Conservation (phyloP, 2,888 invertebrate species). For the Tetanocera ferruginea region DNA sequence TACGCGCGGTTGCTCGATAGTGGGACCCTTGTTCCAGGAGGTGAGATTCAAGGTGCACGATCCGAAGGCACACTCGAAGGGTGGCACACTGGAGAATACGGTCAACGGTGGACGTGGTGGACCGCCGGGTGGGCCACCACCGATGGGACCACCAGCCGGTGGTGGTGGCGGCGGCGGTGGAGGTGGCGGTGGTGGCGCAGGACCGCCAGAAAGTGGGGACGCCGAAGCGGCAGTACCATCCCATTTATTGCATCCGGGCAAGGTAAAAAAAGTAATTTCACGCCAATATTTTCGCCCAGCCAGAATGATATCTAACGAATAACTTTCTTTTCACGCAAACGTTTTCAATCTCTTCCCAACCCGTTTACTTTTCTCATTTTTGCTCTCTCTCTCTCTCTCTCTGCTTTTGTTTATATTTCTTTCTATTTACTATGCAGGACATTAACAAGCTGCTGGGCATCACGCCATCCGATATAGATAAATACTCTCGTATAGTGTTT, state of each 20-base stretch:
- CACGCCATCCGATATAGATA: constrained; percentile 98
- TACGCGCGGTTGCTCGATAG: constrained; percentile 75
- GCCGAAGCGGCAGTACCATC: constrained; percentile 72
- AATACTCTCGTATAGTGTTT: constrained; percentile 98
- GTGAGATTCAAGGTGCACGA: constrained; percentile 96
- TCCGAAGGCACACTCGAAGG: constrained; percentile 93
- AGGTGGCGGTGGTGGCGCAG: constrained; percentile 60
- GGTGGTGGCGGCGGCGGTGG: constrained; percentile 70
- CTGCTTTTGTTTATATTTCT: constrained; percentile 12
- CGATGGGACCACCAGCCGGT: constrained; percentile 66
- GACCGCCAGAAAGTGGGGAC: constrained; percentile 71
- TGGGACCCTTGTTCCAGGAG: constrained; percentile 84
- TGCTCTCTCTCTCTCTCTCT: constrained; percentile 7
- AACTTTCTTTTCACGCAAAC: background rate
- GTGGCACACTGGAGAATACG: constrained; percentile 91
- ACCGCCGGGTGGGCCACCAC: constrained; percentile 74
- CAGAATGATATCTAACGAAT: constrained; percentile 43
- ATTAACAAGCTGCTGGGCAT: constrained; percentile 92
- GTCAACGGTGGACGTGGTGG: constrained; percentile 84
- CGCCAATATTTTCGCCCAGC: constrained; percentile 49
- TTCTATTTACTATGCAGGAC: constrained; percentile 70
- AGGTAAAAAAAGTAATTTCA: constrained; percentile 73
- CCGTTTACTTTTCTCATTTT: constrained; percentile 12
- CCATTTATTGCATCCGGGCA: constrained; percentile 88
- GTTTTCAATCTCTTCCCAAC: background rate